A percentile compares a stretch with the other conserved stretches of the same genome.
Conservation (phyloP, 2,797 vertebrate species). For the Dipus sagitta region DNA sequence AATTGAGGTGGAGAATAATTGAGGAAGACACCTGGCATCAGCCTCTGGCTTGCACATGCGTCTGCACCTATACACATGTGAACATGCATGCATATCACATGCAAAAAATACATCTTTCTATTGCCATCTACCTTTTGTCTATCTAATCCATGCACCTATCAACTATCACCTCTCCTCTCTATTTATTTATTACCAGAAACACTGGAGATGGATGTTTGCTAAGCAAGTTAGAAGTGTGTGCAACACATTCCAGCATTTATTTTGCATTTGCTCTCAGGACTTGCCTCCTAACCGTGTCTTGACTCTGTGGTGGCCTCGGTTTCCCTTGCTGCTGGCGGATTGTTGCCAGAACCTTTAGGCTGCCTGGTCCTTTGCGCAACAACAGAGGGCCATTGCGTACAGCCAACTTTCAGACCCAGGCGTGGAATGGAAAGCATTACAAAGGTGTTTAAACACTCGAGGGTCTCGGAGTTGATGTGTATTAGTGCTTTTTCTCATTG, state of each 20-base stretch:
- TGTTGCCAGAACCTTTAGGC: neutral
- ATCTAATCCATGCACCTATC: too few species aligned
- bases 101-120: too few species aligned
- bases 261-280: neutral
- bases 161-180: neutral
- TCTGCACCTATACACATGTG: too few species aligned
- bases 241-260: neutral
- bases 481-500: neutral
- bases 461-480: neutral
- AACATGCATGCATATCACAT: too few species aligned
- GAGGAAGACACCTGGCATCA: too few species aligned
- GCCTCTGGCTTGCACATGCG: too few species aligned
- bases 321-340: neutral
- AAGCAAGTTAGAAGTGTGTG: constrained; percentile 1
- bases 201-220: neutral
- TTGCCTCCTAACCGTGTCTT: neutral
- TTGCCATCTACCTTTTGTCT: neutral
- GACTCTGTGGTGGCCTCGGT: neutral
- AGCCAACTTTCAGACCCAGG: neutral
- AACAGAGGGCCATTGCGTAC: neutral
- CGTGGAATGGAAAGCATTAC: neutral
- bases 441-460: neutral
- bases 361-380: neutral
- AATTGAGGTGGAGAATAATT: too few species aligned
- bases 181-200: neutral